phyloP scores from a whole-genome alignment of 2,113 vertebrate species.

The Colinus virginianus region DNA sequence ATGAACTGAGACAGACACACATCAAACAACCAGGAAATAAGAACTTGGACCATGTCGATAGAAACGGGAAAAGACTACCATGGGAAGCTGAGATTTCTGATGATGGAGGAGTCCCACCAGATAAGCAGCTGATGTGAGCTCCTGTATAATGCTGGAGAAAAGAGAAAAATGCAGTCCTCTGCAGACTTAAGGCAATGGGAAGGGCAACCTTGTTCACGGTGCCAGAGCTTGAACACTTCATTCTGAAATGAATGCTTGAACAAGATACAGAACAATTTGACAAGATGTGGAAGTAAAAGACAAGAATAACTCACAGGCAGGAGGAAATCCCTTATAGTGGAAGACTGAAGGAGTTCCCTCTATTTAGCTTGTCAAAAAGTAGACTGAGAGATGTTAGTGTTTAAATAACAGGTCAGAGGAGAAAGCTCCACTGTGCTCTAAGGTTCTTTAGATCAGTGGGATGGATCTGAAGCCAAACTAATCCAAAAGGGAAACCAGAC shows the following conservation, averaged over 20 bases:
- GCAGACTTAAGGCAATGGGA: conserved; percentile 40
- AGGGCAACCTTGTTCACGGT: background rate
- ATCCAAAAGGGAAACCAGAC: background rate
- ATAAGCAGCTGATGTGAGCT: background rate
- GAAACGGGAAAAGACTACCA: background rate
- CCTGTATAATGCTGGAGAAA: background rate
- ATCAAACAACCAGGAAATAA: background rate
- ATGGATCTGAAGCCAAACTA: conserved; percentile 11
- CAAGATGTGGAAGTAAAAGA: background rate
- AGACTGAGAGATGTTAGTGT: background rate
- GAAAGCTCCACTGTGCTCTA: background rate
- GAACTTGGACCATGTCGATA: background rate
- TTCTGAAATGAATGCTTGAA: background rate
- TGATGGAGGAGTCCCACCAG: background rate
- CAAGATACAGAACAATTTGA: background rate
- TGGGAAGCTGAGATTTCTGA: background rate
- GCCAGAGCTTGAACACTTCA: background rate
- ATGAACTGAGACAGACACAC: background rate
- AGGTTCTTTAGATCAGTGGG: background rate
- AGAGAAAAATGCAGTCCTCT: background rate
- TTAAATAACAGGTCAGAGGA: background rate
- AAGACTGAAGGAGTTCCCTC: background rate
- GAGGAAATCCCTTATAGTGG: background rate
- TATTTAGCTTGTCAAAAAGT: background rate
- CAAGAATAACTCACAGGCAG: background rate